phyloP scores from a whole-genome alignment of 1,140 invertebrate genomes.

The Amyelois transitella region DNA sequence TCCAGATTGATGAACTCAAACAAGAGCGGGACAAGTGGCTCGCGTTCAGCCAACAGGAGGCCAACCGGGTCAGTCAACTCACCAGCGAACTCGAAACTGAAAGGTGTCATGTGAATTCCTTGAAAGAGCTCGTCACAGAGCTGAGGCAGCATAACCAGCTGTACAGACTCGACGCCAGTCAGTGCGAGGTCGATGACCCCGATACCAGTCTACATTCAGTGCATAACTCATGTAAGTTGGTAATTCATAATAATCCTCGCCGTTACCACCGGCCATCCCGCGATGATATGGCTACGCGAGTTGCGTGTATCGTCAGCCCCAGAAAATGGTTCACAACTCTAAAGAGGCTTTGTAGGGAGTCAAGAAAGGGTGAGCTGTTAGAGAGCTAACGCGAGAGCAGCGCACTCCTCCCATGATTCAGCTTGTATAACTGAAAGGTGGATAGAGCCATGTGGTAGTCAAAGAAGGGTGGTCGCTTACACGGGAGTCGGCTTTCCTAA shows the following conservation, averaged over 20 bases:
- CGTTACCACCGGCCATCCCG: too few species aligned
- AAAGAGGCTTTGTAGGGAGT: too few species aligned
- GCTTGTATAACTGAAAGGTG: too few species aligned
- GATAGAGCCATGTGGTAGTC: too few species aligned
- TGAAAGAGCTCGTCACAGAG: slow-evolving; percentile 45
- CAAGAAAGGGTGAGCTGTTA: too few species aligned
- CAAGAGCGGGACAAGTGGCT: slow-evolving; percentile 54
- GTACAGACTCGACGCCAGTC: slow-evolving; percentile 43
- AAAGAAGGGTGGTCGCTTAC: too few species aligned
- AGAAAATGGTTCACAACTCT: too few species aligned
- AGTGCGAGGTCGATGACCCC: slow-evolving; percentile 55
- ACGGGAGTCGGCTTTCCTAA: too few species aligned
- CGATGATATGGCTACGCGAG: too few species aligned
- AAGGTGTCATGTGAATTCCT: slow-evolving; percentile 23
- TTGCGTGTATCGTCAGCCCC: too few species aligned
- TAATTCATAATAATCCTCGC: background rate
- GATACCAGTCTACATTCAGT: slow-evolving; percentile 48
- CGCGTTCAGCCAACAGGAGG: slow-evolving; percentile 39
- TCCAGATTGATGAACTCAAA: slow-evolving; percentile 47
- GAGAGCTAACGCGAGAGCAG: too few species aligned
- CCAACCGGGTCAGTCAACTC: slow-evolving; percentile 23
- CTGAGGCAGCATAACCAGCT: slow-evolving; percentile 45
- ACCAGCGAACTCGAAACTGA: slow-evolving; percentile 44
- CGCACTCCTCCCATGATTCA: too few species aligned
- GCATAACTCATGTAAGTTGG: slow-evolving; percentile 51